Base-by-base conservation (phyloP, 2,888 invertebrate species). In the Zhengitettix transpicula region DNA sequence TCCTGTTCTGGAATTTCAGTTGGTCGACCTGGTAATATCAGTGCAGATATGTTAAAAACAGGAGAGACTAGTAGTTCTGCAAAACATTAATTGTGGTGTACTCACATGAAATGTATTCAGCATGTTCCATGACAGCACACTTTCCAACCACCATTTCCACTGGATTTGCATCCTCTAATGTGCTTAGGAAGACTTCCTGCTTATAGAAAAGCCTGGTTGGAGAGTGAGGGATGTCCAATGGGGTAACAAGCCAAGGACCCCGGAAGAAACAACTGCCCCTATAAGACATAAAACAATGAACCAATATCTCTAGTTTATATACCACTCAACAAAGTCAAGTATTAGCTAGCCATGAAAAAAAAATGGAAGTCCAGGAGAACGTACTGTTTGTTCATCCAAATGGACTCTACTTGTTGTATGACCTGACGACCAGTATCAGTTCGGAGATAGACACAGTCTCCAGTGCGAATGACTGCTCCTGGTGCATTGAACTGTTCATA, bases 391-490 rank as follows among this genome's bases (percentile, higher is more conserved):
- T 90, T 89, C 68, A 89, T 89, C 96, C 96, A 98, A 70, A 98
- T 89, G 61, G 87, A 85, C 71, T 97, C 94, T 65, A 98, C 87
- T 72, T 96, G 89, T 12, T 93, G 89, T 63, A 98, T 87, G 68
- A 92, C 83, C 71, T 95, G 94, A 72, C 89, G 85, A 56, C 91
- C 91, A 15, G 88, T 88, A 68, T 91, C 89, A 0, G 89, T 90
- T 61, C 91, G 91, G 14, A 97, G 92, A 70, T 96, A 95, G 53
- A 98, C 96, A 72, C 87, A 94, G 74, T 99, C 97, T 1, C 98
- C 93, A 0, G 86, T 87, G 76, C 90, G 89, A 57, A 91, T 83
- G 0, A 87, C 82, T 2, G 91, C 90, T 67, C 87, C 87, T 40
- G 86, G 82, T 0, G 89, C 87, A 69, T 89, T 90, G 72, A 89